phyloP scores from a whole-genome alignment of 2,888 invertebrate genomes.

The Hemistola chrysoprasaria region DNA sequence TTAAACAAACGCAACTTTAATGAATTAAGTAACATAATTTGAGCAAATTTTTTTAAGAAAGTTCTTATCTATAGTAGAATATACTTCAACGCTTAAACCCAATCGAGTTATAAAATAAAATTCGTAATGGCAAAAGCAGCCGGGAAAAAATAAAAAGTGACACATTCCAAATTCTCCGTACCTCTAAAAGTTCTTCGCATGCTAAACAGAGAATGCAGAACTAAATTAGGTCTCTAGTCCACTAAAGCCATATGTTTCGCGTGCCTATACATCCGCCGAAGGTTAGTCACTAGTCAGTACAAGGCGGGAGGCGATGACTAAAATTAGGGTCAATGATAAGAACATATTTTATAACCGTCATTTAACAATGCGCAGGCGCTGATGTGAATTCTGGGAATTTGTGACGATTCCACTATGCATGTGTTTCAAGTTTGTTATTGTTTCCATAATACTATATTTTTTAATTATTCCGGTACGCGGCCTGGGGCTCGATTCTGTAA shows the following conservation, averaged over 20 bases:
- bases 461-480: no score
- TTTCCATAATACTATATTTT: no score
- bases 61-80: no score
- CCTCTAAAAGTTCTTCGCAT: neutral
- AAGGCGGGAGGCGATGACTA: slow-evolving; percentile 45
- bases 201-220: slow-evolving; percentile 5
- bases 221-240: slow-evolving; percentile 12
- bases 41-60: no score
- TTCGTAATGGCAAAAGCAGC: no score
- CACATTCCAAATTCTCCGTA: no score
- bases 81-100: no score
- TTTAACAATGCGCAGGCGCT: slow-evolving; percentile 33
- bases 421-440: neutral
- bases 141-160: no score
- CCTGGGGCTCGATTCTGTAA: no score
- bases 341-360: slow-evolving; percentile 55
- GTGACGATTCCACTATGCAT: neutral
- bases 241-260: slow-evolving; percentile 25
- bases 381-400: slow-evolving; percentile 4
- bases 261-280: slow-evolving; percentile 25
- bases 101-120: no score
- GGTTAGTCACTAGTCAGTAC: slow-evolving; percentile 26
- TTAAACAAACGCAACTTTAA: no score
- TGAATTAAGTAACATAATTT: no score
- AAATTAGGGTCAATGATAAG: slow-evolving; percentile 77